phyloP scores from a whole-genome alignment of 2,888 invertebrate genomes.

The Andrena flavipes region DNA sequence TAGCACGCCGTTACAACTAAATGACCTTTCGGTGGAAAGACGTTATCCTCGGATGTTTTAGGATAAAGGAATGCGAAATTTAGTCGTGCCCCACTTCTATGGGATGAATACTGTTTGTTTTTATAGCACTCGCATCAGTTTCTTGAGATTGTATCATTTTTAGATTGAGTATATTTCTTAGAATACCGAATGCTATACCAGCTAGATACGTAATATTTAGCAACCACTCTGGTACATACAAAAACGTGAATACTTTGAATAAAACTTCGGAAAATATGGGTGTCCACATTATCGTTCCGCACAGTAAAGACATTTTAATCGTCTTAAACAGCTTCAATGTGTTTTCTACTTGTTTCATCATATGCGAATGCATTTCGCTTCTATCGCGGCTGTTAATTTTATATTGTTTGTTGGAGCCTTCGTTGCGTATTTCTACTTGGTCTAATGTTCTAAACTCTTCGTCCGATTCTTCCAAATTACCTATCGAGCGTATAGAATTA shows the following conservation, averaged over 20 bases:
- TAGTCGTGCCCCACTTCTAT: conserved; percentile 34
- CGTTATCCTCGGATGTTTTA: not conserved
- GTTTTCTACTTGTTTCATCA: conserved; percentile 50
- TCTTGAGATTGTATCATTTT: conserved; percentile 68
- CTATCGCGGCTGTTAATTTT: not conserved
- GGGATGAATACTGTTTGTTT: conserved; percentile 73
- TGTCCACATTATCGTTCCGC: conserved; percentile 76
- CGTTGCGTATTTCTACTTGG: not conserved
- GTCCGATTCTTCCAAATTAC: not conserved
- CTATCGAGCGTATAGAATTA: not conserved
- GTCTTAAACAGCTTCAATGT: conserved; percentile 57
- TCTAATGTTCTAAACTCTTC: not conserved
- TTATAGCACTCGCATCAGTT: conserved; percentile 45
- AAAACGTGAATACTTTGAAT: conserved; percentile 73
- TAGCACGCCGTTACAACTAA: not conserved
- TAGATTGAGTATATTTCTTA: conserved; percentile 75
- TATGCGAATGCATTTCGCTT: conserved; percentile 36
- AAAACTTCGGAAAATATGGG: conserved; percentile 75
- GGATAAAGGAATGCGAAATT: not conserved
- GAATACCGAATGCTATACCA: conserved; percentile 66
- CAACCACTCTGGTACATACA: conserved; percentile 71
- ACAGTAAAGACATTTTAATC: conserved; percentile 69
- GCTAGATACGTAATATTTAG: conserved; percentile 67
- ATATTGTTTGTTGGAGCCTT: not conserved
- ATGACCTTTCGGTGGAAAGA: not conserved